These are phyloP conservation scores for Zoanthus solanderi DNA, from an alignment of 92 coral and sea anemone species.

Conservation along the genomic window DNA sequence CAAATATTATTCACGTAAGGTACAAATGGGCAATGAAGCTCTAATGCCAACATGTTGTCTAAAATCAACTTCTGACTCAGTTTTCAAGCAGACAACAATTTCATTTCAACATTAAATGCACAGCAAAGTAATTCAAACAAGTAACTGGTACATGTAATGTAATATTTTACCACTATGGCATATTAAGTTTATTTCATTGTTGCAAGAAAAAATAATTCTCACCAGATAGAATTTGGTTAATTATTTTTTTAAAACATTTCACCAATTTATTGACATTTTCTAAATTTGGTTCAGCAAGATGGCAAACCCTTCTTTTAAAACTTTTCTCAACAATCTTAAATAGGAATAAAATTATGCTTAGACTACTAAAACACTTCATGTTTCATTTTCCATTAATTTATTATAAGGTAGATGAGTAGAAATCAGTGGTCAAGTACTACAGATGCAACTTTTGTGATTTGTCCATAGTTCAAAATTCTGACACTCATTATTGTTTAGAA, in stretches of 20 bases:
- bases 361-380: background rate
- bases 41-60: background rate
- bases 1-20: background rate
- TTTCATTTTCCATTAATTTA: background rate
- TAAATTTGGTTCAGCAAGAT: background rate
- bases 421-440: too few species aligned
- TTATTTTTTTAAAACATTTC: background rate
- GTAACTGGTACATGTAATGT: background rate
- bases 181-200: too few species aligned
- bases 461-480: too few species aligned
- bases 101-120: slow-evolving; percentile 54
- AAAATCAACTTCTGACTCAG: slow-evolving; percentile 76
- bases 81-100: slow-evolving; percentile 66
- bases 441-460: too few species aligned
- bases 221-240: background rate
- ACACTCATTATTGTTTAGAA: too few species aligned
- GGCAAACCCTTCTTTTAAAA: background rate
- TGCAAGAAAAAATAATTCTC: background rate
- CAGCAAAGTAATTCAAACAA: background rate
- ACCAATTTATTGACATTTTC: background rate
- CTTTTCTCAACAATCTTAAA: background rate
- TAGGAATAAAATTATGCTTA: too few species aligned
- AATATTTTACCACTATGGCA: background rate
- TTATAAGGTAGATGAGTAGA: too few species aligned
- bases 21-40: background rate